These are phyloP conservation scores for Ceyx margarethae DNA, from an alignment of 2,113 vertebrate species.

Conservation along the genomic window DNA sequence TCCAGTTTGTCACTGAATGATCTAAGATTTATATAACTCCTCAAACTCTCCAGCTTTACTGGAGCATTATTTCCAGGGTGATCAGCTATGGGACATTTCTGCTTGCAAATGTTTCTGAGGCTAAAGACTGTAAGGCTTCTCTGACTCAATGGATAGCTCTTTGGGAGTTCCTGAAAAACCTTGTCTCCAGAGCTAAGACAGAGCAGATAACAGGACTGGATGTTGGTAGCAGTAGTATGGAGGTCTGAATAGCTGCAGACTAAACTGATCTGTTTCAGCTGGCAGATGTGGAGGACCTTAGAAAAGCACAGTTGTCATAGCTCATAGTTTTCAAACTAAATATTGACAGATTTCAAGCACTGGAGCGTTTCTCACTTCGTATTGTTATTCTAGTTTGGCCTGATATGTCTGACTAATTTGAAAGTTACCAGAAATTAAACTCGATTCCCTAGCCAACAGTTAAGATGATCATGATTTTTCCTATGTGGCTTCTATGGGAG, in stretches of 20 bases:
- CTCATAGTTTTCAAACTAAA: background rate
- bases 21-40: background rate
- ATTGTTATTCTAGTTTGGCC: background rate
- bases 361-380: background rate
- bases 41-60: background rate
- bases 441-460: background rate
- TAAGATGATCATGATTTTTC: background rate
- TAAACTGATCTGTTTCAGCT: background rate
- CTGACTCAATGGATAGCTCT: background rate
- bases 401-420: background rate
- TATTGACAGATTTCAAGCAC: background rate
- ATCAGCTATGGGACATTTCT: background rate
- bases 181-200: background rate
- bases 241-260: background rate
- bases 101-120: background rate
- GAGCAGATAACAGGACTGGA: background rate
- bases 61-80: background rate
- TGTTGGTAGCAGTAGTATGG: background rate
- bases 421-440: background rate
- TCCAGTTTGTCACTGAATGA: background rate
- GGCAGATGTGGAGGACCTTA: background rate
- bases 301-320: background rate
- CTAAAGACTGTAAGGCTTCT: background rate
- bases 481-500: background rate
- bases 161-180: background rate